A percentile compares a stretch with the other conserved stretches of the same genome.
These are phyloP conservation scores for Etheostoma nigrum DNA, from an alignment of 2,797 vertebrate genomes.

Conservation along the genomic window DNA sequence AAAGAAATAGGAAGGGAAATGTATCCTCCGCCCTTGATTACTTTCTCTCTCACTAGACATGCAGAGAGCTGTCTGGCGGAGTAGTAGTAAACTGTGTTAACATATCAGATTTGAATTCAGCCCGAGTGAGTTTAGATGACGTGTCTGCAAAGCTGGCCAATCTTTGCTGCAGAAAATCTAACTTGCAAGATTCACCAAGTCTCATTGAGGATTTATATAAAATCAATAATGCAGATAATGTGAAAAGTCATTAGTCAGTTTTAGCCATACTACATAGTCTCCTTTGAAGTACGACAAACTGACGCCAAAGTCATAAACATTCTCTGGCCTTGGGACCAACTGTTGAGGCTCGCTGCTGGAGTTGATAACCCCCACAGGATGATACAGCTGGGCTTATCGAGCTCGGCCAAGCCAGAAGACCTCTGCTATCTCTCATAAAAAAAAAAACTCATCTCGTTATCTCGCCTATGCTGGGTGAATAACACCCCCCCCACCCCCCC, in stretches of 20 bases:
- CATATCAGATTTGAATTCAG: conserved; percentile 2
- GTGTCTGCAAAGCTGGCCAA: neutral
- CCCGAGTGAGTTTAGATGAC: neutral
- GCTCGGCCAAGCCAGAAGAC: conserved; percentile 50
- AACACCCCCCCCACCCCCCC: conserved; percentile 27
- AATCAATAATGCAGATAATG: conserved; percentile 10
- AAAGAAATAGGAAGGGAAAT: conserved; percentile 9
- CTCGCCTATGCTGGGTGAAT: conserved; percentile 46
- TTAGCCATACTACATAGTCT: conserved; percentile 25
- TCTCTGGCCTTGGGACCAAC: conserved; percentile 63
- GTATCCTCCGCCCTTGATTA: neutral
- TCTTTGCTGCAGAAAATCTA: conserved; percentile 6
- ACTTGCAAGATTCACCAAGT: neutral
- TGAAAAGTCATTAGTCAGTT: neutral
- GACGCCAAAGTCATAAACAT: conserved; percentile 69
- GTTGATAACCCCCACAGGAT: conserved; percentile 78
- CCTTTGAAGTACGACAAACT: conserved; percentile 42
- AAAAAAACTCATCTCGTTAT: conserved; percentile 66
- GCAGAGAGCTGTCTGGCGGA: conserved; percentile 6
- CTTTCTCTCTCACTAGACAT: conserved; percentile 1
- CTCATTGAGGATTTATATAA: neutral
- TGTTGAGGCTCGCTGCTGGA: conserved; percentile 63
- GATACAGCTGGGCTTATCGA: conserved; percentile 72
- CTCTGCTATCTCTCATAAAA: conserved; percentile 72
- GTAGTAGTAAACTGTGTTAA: conserved; percentile 3